Base-by-base conservation (phyloP, 2,113 vertebrate genomes). In the Phylloscopus trochiloides region DNA sequence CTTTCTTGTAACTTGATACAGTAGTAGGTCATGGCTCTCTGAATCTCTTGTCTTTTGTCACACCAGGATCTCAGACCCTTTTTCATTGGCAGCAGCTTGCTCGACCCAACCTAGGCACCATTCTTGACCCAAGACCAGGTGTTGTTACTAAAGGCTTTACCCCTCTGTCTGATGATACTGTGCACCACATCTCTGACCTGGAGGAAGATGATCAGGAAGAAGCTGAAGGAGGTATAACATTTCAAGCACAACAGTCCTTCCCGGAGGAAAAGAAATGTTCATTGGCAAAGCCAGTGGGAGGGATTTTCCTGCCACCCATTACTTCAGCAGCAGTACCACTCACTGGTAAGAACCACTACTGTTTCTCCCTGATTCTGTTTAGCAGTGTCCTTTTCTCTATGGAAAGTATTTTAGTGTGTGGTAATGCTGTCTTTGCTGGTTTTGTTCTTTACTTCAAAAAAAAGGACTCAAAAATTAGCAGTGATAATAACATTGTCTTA, bases 1-100 rank as follows among this genome's bases (percentile, higher is more conserved):
- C 65, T 11, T 86, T 91, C 47, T 52, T 54, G 52, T 77, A 45
- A 54, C 32, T 80, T 1, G 0, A 5, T 75, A 18, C 51, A 52
- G 2, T 9, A n/a, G 31, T 31, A 38, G 21, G n/a, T 55, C 32
- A 21, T 34, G 38, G 31, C 66, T 61, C 55, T 54, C 52, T 92
- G 48, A 88, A 21, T 84, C 34, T 48, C 14, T 57, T 72, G 32
- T 94, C 26, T 74, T 88, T 68, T 92, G 20, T 38, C 14, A 48
- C 38, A 36, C 54, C 87, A 99, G 99, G 99, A 61, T 99, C 99
- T n/a, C 98, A 99, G 97, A 99, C 99, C 25, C 98, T 99, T 55
- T 98, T 99, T 86, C 99, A 99, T 24, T 99, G 99, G 99, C 99
- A 99, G 97, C 99, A 99, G 96, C 98, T 99, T 51, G 99, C 99